Base-by-base conservation (phyloP, 2,113 vertebrate species). In the Cyanocitta stelleri region DNA sequence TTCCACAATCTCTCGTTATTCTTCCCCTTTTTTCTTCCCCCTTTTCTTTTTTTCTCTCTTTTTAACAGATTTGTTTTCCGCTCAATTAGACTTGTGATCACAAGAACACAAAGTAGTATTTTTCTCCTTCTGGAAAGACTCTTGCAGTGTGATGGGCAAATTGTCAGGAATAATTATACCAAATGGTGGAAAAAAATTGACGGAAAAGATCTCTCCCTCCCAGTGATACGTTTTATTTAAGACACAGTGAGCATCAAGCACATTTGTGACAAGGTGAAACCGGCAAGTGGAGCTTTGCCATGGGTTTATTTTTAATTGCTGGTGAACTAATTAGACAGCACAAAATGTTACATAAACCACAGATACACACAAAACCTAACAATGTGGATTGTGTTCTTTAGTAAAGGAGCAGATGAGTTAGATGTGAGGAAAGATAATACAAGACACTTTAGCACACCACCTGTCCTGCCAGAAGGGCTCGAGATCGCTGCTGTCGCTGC, bases 61-160 rank as follows among this genome's bases (percentile, higher is more conserved):
- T 97, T 97, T 97, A 98, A 97, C 97, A 98, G 96, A 96, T 98
- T 98, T 98, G 98, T 98, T 98, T 98, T 98, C 96, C 30, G 13
- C 98, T 97, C 97, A 97, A 97, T 98, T 98, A 98, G 97, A 98
- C 97, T 98, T 98, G 98, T 97, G 96, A 98, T 98, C 97, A 96
- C 87, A 62, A 97, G 97, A 98, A 98, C 96, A 96, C 97, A 95
- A 97, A 97, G 97, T 97, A 97, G 97, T 98, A 97, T 97, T 98
- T 98, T 98, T 97, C 97, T 97, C 98, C 97, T 97, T 98, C 98
- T 98, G 98, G 97, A 98, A 96, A 96, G 94, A 96, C 89, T 97
- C 96, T 96, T 97, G 62, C 81, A 80, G 82, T 95, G 93, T 97
- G 97, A 98, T 97, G 97, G 97, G 97, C 97, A 98, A 98, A 98